phyloP scores from a whole-genome alignment of 2,888 invertebrate species.

The Synanthedon tipuliformis region DNA sequence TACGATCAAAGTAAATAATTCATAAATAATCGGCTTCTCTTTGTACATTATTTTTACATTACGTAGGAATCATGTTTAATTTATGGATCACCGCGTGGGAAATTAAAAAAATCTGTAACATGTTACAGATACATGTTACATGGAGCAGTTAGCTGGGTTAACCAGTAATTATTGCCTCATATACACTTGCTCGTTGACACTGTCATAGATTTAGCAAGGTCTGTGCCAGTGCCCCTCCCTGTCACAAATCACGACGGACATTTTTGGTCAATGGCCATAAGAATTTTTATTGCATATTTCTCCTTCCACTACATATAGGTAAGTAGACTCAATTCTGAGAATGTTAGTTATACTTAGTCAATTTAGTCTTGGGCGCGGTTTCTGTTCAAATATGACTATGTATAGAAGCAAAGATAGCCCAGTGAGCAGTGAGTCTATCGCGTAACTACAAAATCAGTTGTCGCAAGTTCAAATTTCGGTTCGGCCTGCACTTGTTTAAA shows the following conservation, averaged over 20 bases:
- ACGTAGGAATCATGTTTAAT: background rate
- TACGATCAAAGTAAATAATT: too few species aligned
- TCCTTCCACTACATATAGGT: too few species aligned
- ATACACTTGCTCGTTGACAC: conserved; percentile 28
- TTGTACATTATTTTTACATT: background rate
- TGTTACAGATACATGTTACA: background rate
- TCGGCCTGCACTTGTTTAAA: too few species aligned
- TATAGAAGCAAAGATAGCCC: too few species aligned
- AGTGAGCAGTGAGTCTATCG: too few species aligned
- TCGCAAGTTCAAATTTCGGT: too few species aligned
- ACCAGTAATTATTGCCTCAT: conserved; percentile 26
- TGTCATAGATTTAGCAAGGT: conserved; percentile 31
- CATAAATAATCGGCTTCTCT: background rate
- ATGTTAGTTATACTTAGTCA: too few species aligned
- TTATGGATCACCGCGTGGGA: conserved; percentile 1
- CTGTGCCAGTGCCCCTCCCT: conserved; percentile 25
- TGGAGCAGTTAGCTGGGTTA: conserved; percentile 2
- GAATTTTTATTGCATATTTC: background rate
- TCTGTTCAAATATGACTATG: too few species aligned
- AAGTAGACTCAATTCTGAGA: too few species aligned
- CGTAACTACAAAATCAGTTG: too few species aligned
- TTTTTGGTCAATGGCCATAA: conserved; percentile 33
- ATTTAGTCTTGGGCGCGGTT: too few species aligned
- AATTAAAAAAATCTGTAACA: background rate
- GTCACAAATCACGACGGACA: conserved; percentile 15